Evolutionary conservation across 2,113 vertebrate species (phyloP).

Genomic region (Garra rufa): DNA sequence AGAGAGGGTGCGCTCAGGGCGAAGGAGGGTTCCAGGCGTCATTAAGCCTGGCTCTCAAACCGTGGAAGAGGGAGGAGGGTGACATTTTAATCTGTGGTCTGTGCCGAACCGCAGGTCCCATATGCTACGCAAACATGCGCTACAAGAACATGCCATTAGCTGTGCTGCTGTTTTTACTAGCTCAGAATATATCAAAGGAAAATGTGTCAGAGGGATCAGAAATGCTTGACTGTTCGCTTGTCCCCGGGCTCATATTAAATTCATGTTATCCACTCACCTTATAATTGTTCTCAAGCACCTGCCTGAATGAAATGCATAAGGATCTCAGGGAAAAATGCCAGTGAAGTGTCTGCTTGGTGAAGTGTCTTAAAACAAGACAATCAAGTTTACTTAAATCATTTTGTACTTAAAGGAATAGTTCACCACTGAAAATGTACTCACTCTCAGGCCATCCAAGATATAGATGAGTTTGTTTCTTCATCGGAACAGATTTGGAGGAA

Average conservation of each 20-base stretch:
- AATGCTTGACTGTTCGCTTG: constrained; percentile 11
- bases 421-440: not conserved
- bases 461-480: not conserved
- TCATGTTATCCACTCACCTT: constrained; percentile 13
- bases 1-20: not conserved
- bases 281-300: constrained; percentile 31
- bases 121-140: not conserved
- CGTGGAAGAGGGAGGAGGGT: not conserved
- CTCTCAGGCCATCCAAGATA: not conserved
- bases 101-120: not conserved
- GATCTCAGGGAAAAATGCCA: constrained; percentile 6
- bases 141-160: constrained; percentile 13
- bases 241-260: constrained; percentile 9
- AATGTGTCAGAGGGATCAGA: not conserved
- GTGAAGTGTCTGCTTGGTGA: too few relatives aligned
- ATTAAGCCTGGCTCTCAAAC: constrained; percentile 9
- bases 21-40: constrained; percentile 29
- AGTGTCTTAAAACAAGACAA: not conserved
- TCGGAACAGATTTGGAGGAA: not conserved
- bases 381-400: not conserved
- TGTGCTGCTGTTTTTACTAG: not conserved
- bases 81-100: constrained; percentile 52
- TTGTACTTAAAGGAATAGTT: not conserved
- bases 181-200: not conserved
- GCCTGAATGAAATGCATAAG: constrained; percentile 34